Conservation (phyloP, 2,888 invertebrate species). For the Siphonodentalium dalli region DNA sequence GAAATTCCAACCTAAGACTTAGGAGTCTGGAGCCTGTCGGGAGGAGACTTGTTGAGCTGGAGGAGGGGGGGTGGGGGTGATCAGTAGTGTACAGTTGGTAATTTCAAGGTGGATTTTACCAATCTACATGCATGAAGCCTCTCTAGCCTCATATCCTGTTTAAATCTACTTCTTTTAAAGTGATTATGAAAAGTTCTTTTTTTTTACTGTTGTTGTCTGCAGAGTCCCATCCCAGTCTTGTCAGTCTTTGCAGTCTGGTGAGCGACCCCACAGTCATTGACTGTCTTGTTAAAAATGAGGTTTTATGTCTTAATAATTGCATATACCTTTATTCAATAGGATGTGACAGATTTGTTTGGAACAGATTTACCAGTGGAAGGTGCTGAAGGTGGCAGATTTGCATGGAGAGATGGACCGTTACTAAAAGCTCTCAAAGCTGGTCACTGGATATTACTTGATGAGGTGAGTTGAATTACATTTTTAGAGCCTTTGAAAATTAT, state of each 20-base stretch:
- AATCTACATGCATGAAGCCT: no score
- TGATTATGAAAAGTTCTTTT: not conserved
- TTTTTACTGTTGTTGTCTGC: not conserved
- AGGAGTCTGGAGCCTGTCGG: no score
- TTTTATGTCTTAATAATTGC: not conserved
- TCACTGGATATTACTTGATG: slow-evolving; percentile 96
- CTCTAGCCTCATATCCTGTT: no score
- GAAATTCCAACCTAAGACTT: no score
- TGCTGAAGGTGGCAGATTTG: slow-evolving; percentile 83
- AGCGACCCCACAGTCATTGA: not conserved
- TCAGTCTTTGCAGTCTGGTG: not conserved
- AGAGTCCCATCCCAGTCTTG: not conserved
- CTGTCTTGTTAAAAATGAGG: not conserved
- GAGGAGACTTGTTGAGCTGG: no score
- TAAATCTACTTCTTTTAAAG: not conserved
- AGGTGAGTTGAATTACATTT: no score
- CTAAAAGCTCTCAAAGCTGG: slow-evolving; percentile 89
- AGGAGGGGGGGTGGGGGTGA: no score
- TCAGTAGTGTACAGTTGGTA: no score
- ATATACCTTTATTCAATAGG: slow-evolving; percentile 68
- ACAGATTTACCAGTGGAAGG: slow-evolving; percentile 94
- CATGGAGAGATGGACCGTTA: slow-evolving; percentile 96
- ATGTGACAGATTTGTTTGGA: slow-evolving; percentile 96
- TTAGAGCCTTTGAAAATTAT: no score
- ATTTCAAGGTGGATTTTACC: no score